Evolutionary conservation across 2,113 vertebrate species (phyloP), one percentile per base, ranked within the genome.

Genomic region (Entelurus aequoreus): DNA sequence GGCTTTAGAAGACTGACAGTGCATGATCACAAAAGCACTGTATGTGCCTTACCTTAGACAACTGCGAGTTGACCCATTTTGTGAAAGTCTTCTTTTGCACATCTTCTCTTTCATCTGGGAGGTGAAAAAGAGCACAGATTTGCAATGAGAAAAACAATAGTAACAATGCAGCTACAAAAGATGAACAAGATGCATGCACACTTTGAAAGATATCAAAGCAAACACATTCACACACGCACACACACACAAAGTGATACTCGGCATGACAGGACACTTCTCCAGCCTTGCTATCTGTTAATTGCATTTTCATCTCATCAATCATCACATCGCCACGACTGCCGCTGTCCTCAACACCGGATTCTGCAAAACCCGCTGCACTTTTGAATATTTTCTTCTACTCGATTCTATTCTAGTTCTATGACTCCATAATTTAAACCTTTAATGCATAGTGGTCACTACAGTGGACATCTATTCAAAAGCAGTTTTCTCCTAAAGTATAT

Each of bases 71-170:
- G 91, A 98, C 93, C 96, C 96, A 99, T 94, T 98, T 99, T 87
- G 95, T 95, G 93, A 98, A 99, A 88, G 95, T 98, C 93, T 98
- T 99, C 93, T 97, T 99, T 90, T 99, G 96, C 88, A 99, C 92
- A 89, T 95, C 96, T 92, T 99, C 95, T 86, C 96, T 92, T 94
- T 99, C 95, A 94, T 99, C 96, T 99, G 86, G 5, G 69, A 0
- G 47, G 40, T 84, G 61, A 63, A 86, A 28, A 71, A 15, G 54
- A 64, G 6, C 55, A 57, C 10, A 46, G 1, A 46, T 46, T 46
- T 11, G 42, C 42, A 57, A 42, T 44, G 6, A 19, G 19, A n/a
- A 4, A 21, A 40, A 57, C 8, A 56, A 44, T 35, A 65, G 8
- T n/a, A 36, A 21, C 9, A n/a, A 49, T 54, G 62, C 8, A 12